Conservation (phyloP, 2,797 vertebrate species). For the Alca torda region DNA sequence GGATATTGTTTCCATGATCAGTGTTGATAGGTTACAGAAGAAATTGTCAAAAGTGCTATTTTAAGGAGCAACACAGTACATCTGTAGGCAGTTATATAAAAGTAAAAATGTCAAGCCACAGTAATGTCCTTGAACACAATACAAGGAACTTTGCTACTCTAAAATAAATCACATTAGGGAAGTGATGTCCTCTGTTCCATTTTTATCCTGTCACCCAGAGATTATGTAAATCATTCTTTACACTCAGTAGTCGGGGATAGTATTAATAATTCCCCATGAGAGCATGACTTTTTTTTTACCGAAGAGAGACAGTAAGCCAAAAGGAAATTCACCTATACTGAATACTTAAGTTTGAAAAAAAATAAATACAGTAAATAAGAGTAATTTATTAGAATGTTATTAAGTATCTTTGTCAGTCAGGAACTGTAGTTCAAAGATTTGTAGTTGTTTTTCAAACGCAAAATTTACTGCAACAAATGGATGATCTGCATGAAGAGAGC, state of each 20-base stretch:
- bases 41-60: not conserved
- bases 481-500: not conserved
- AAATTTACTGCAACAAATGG: not conserved
- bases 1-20: not conserved
- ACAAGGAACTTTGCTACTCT: not conserved
- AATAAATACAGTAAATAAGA: not conserved
- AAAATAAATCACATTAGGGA: not conserved
- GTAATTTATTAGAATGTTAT: not conserved
- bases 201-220: not conserved
- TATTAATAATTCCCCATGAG: not conserved
- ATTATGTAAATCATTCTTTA: not conserved
- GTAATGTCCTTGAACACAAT: not conserved
- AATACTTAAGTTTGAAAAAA: not conserved
- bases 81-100: not conserved
- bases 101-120: not conserved
- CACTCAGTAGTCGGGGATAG: not conserved
- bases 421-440: not conserved
- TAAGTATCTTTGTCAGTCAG: not conserved
- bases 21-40: not conserved
- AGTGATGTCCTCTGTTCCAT: not conserved
- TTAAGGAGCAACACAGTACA: not conserved
- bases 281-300: not conserved
- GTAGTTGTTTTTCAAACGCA: not conserved
- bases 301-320: not conserved
- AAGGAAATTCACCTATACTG: not conserved